A percentile compares a stretch with the other conserved stretches of the same genome.
Evolutionary conservation across 2,797 vertebrate genomes (phyloP).

Genomic region (Gymnothorax reevesii): DNA sequence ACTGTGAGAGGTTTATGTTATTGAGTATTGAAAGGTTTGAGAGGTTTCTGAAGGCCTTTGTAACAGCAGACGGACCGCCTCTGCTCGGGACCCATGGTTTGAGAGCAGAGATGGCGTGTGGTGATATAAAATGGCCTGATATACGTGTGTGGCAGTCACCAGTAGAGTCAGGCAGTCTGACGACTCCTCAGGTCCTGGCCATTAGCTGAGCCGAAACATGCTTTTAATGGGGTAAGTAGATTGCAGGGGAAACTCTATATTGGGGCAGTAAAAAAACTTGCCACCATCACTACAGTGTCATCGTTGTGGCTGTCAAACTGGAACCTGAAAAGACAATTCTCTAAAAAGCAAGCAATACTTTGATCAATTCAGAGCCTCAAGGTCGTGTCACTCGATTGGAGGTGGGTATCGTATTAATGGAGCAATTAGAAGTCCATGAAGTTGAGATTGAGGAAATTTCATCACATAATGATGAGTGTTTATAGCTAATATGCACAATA

Average conservation of each 20-base stretch:
- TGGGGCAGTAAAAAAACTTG: constrained; percentile 63
- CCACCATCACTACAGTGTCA: constrained; percentile 67
- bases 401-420: not conserved
- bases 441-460: not conserved
- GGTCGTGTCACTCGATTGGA: not conserved
- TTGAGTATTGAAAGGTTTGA: no score
- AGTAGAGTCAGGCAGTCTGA: constrained; percentile 89
- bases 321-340: constrained; percentile 11
- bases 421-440: not conserved
- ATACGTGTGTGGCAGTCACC: constrained; percentile 76
- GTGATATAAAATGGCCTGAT: constrained; percentile 69
- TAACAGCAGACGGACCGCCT: no score
- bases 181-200: constrained; percentile 67
- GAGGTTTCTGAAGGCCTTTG: no score
- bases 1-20: no score
- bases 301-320: constrained; percentile 70
- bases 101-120: constrained; percentile 64
- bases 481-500: not conserved
- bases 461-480: not conserved
- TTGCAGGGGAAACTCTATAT: constrained; percentile 71
- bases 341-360: constrained; percentile 58
- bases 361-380: not conserved
- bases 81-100: constrained; percentile 75
- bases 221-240: constrained; percentile 68
- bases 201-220: constrained; percentile 63